A percentile compares a stretch with the other conserved stretches of the same genome.
phyloP scores from a whole-genome alignment of 1,140 invertebrate species.

The Leptinotarsa undecemlineata region DNA sequence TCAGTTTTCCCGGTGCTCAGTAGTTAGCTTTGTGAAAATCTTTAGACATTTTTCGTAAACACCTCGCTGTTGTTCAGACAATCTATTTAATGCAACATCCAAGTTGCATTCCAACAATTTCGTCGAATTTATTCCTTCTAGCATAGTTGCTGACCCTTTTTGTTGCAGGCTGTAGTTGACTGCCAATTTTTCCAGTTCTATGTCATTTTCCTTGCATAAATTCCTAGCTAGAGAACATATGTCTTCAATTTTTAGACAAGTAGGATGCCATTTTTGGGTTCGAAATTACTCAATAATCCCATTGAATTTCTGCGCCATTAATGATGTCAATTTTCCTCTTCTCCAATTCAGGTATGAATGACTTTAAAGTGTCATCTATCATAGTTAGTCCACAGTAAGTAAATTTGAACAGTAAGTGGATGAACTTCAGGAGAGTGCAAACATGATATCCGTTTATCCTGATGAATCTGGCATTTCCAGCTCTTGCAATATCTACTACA shows the following conservation, averaged over 20 bases:
- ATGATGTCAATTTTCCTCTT: conserved; percentile 70
- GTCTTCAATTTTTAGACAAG: conserved; percentile 68
- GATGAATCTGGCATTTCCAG: conserved; percentile 81
- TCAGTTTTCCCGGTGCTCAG: conserved; percentile 57
- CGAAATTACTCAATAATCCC: conserved; percentile 78
- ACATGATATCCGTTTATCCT: conserved; percentile 89
- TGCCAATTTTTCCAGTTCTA: conserved; percentile 74
- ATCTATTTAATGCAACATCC: conserved; percentile 61
- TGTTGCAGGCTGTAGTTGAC: conserved; percentile 66
- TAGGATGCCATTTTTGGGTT: conserved; percentile 84
- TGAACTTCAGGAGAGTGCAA: conserved; percentile 71
- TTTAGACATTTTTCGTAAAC: conserved; percentile 61
- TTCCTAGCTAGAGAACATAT: conserved; percentile 64
- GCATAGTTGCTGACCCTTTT: conserved; percentile 63
- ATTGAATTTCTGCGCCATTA: conserved; percentile 79
- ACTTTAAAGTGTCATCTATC: conserved; percentile 74
- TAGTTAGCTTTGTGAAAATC: conserved; percentile 52
- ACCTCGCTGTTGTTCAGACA: conserved; percentile 65
- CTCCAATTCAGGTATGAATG: conserved; percentile 75
- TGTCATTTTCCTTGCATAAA: conserved; percentile 67
- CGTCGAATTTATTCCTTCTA: conserved; percentile 71
- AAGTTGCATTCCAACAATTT: conserved; percentile 66
- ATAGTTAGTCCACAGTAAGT: conserved; percentile 81
- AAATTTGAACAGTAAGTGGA: conserved; percentile 73
- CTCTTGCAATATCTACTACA: conserved; percentile 70